Base-by-base conservation (phyloP, 2,888 invertebrate genomes). In the Aelia acuminata region DNA sequence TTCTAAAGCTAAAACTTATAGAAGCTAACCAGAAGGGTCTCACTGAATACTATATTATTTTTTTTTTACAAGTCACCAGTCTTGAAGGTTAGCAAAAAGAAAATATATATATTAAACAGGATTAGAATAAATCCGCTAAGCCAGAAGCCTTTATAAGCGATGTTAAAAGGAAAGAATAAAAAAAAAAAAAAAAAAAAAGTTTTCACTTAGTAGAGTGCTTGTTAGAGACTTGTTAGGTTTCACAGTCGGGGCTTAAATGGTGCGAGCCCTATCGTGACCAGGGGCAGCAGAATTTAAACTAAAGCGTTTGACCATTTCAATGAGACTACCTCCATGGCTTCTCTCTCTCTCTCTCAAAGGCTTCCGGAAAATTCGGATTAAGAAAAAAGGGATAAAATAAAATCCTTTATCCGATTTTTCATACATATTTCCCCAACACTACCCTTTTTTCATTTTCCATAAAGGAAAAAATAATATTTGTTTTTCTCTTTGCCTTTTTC, bases 191-290 rank as follows among this genome's bases (percentile, higher is more conserved):
- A 63, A 26, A 63, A 75, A 75, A 80, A 80, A 43, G 80, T 80
- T 80, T 80, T 80, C 80, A 80, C 80, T 80, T 80, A 80, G 80
- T 22, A 80, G 80, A 80, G 80, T 80, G 80, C 80, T 80, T 80
- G 80, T 80, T 80, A 80, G 80, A 8, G 43, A 80, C 43, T 80
- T 80, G 80, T 80, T 80, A 80, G 80, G 80, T 80, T 80, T 80
- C 80, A 80, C 43, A 43, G 80, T 4, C 10, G n/a, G 35, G 43
- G 80, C 43, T 80, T 80, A 80, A 80, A 80, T 80, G 80, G 43
- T 39, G 80, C 80, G 43, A 47, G n/a, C 80, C n/a, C 43, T 80
- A 43, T 39, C 80, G 80, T 80, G 80, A 80, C 80, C 80, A n/a
- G 22, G 43, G 80, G 43, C n/a, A n/a, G n/a, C 80, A 39, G 43